A percentile compares a stretch with the other conserved stretches of the same genome.
These are phyloP conservation scores for Cactoblastis cactorum DNA, from an alignment of 2,888 invertebrate genomes.

Conservation along the genomic window DNA sequence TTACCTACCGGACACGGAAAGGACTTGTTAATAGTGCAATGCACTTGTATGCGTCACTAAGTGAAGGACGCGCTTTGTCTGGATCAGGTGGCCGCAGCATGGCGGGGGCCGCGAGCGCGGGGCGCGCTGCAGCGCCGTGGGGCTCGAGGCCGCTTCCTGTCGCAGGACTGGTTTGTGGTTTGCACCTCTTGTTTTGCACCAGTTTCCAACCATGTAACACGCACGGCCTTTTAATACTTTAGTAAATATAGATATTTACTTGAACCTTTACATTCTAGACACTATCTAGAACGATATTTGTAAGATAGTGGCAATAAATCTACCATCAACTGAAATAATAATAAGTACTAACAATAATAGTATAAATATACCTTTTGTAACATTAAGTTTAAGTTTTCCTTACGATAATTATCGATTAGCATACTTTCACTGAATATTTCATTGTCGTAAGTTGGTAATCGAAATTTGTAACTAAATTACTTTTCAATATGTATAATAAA, in stretches of 20 bases:
- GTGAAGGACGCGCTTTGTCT: slow-evolving; percentile 76
- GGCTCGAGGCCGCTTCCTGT: slow-evolving; percentile 73
- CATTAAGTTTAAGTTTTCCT: too few relatives aligned
- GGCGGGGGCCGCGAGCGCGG: slow-evolving; percentile 22
- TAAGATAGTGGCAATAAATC: not conserved
- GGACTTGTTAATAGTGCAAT: slow-evolving; percentile 69
- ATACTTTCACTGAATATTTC: too few relatives aligned
- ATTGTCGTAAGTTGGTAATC: too few relatives aligned
- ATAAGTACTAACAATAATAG: too few relatives aligned
- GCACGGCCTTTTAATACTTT: slow-evolving; percentile 59
- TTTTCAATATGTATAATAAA: not conserved
- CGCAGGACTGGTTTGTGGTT: slow-evolving; percentile 72
- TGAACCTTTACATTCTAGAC: not conserved
- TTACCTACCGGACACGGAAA: slow-evolving; percentile 64
- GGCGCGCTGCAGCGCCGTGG: slow-evolving; percentile 29
- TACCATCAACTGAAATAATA: too few relatives aligned
- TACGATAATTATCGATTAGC: too few relatives aligned
- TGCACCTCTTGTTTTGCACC: slow-evolving; percentile 74
- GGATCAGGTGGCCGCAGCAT: slow-evolving; percentile 66
- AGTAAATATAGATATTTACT: slow-evolving; percentile 31
- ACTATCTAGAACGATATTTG: not conserved
- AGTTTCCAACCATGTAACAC: slow-evolving; percentile 61
- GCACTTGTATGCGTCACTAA: slow-evolving; percentile 72
- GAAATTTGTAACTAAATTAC: too few relatives aligned
- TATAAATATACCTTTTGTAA: too few relatives aligned